Evolutionary conservation across 2,113 vertebrate species (phyloP), one percentile per base, ranked within the genome.

Genomic region (Colius striatus): DNA sequence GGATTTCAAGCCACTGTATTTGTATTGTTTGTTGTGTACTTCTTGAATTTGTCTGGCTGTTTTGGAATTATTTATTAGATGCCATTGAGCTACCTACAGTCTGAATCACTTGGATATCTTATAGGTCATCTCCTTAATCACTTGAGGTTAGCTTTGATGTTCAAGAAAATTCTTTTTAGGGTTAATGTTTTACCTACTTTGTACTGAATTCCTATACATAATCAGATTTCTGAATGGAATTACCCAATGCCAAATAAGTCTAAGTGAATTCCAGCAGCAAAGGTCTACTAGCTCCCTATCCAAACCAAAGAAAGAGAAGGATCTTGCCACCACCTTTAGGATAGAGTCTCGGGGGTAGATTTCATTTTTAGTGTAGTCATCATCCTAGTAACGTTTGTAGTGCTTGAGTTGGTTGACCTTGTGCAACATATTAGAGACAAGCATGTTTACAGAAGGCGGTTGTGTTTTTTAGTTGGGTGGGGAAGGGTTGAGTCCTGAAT

Each of bases 351-450:
- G 2, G 30, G 50, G 11, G 16, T 87, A 51, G 43, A 22, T 61
- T 47, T 70, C 63, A 71, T 68, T 34, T 93, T 79, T 45, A 65
- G 18, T 3, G 0, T 78, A 61, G 48, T 6, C 45, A 65, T 89
- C 30, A 43, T 89, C 41, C 25, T 57, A 84, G 1, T 76, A 57
- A 53, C 29, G 43, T 87, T 55, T 41, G 25, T 72, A 57, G 30
- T 54, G 8, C 48, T 77, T 75, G 29, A 82, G 62, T 78, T 89
- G 79, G 50, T 87, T 96, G 87, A 89, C 70, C 16, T 84, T 82
- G 65, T 89, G 70, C 48, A 84, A 67, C 22, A 30, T 25, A 53
- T 51, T 65, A 78, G n/a, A 74, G 57, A 36, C 14, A 53, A 80
- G 34, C 2, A 0, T 92, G 34, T 96, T 95, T 96, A 89, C 70